phyloP scores from a whole-genome alignment of 2,797 vertebrate species.

The Telmatherina bonti region DNA sequence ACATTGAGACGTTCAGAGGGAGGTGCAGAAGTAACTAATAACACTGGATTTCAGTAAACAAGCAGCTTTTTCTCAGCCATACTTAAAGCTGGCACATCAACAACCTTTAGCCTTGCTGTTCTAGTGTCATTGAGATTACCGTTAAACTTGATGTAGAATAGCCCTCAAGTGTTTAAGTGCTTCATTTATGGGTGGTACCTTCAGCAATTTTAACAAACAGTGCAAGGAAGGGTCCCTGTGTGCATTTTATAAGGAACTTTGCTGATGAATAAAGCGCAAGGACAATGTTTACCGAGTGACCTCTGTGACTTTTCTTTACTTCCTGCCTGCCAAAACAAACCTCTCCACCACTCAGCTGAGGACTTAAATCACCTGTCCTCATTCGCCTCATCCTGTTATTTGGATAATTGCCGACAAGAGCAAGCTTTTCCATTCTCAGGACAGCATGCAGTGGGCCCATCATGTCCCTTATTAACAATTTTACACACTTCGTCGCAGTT shows the following conservation, averaged over 20 bases:
- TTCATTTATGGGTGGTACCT: conserved; percentile 34
- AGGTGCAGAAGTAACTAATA: conserved; percentile 68
- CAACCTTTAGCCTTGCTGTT: conserved; percentile 52
- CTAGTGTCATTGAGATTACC: conserved; percentile 51
- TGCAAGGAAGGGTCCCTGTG: conserved; percentile 28
- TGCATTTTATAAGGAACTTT: conserved; percentile 52
- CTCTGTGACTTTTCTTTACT: conserved; percentile 60
- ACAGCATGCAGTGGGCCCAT: conserved; percentile 77
- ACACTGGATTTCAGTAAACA: conserved; percentile 65
- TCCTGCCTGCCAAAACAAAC: conserved; percentile 71
- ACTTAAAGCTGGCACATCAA: conserved; percentile 59
- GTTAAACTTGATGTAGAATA: conserved; percentile 54
- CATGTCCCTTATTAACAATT: conserved; percentile 86
- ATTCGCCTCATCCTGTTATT: conserved; percentile 79
- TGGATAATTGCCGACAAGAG: conserved; percentile 83
- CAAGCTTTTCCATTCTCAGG: conserved; percentile 76
- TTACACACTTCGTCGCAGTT: conserved; percentile 81
- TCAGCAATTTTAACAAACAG: conserved; percentile 65
- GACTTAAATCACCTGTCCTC: conserved; percentile 79
- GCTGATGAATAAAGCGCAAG: conserved; percentile 54
- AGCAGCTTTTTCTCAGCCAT: conserved; percentile 49
- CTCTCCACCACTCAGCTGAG: conserved; percentile 62
- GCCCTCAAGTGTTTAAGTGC: conserved; percentile 55
- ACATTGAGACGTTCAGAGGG: conserved; percentile 67
- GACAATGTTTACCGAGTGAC: conserved; percentile 65